phyloP scores from a whole-genome alignment of 64 coral and sea anemone species.

The Porites australiensis region DNA sequence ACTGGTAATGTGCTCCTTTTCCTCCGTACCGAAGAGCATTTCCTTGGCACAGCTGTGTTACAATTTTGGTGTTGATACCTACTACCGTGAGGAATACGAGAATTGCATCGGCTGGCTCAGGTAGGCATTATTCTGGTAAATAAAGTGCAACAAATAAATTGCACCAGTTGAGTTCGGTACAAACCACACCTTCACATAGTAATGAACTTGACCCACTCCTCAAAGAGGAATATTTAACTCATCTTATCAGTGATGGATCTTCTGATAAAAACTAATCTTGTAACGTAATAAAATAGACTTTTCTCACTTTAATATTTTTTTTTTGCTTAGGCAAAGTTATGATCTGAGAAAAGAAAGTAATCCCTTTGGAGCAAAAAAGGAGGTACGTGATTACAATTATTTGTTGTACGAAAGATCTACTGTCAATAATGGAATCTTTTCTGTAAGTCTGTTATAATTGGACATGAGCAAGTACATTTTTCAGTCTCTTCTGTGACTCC shows the following conservation, averaged over 20 bases:
- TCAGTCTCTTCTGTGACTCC: no score
- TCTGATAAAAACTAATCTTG: no score
- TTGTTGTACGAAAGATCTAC: no score
- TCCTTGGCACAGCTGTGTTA: constrained; percentile 86
- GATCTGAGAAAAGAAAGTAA: constrained; percentile 87
- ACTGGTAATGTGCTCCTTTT: not conserved
- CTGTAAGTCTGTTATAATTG: no score
- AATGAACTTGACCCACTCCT: no score
- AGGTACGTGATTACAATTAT: constrained; percentile 33
- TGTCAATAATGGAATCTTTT: no score
- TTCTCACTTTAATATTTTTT: not conserved
- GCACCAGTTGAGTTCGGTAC: no score
- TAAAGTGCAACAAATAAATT: no score
- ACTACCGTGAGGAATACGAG: constrained; percentile 85
- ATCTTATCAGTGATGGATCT: no score
- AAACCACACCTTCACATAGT: no score
- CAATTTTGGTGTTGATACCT: constrained; percentile 97
- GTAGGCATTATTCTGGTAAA: constrained; percentile 21
- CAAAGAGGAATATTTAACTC: no score
- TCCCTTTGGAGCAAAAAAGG: constrained; percentile 75
- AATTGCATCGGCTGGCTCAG: constrained; percentile 87
- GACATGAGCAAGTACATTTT: no score
- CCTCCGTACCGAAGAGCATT: constrained; percentile 23
- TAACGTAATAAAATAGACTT: not conserved
- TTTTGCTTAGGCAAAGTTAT: constrained; percentile 83